A percentile compares a stretch with the other conserved stretches of the same genome.
Conservation (phyloP, 2,888 invertebrate genomes). For the Argyresthia goedartella region DNA sequence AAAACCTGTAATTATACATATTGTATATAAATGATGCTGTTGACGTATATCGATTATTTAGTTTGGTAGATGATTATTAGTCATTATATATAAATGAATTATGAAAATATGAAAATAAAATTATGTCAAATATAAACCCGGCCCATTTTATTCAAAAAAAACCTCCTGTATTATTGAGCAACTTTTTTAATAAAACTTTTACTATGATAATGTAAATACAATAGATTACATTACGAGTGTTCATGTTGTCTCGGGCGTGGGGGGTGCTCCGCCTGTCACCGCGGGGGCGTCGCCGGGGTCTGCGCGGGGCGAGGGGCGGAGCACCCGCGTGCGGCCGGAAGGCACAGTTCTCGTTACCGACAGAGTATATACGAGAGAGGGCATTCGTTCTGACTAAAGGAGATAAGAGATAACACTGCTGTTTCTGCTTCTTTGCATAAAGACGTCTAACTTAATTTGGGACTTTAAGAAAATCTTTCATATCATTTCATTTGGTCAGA, state of each 20-base stretch:
- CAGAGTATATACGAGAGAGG: neutral
- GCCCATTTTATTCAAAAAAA: conserved; percentile 17
- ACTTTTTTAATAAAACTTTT: conserved; percentile 63
- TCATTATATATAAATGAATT: conserved; percentile 64
- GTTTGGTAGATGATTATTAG: conserved; percentile 67
- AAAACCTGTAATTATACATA: conserved; percentile 53
- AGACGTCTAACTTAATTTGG: too few species aligned
- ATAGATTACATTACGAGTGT: conserved; percentile 47
- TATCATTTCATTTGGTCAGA: too few species aligned
- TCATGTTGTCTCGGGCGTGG: conserved; percentile 45
- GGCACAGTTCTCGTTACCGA: conserved; percentile 45
- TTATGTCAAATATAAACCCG: conserved; percentile 42
- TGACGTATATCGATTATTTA: conserved; percentile 66
- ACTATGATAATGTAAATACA: conserved; percentile 65
- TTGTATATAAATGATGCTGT: conserved; percentile 68
- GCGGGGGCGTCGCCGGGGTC: conserved; percentile 7
- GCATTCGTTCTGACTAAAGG: too few species aligned
- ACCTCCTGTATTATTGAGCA: conserved; percentile 45
- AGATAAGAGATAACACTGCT: too few species aligned
- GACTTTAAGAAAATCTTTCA: too few species aligned
- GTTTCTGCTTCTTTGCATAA: too few species aligned
- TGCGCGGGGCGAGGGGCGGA: conserved; percentile 11
- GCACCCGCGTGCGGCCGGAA: conserved; percentile 33
- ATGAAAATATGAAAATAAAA: conserved; percentile 59
- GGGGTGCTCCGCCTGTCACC: conserved; percentile 39